A percentile compares a stretch with the other conserved stretches of the same genome.
Evolutionary conservation across 2,888 invertebrate species (phyloP).

Genomic region (Ichneumoninae sp.): DNA sequence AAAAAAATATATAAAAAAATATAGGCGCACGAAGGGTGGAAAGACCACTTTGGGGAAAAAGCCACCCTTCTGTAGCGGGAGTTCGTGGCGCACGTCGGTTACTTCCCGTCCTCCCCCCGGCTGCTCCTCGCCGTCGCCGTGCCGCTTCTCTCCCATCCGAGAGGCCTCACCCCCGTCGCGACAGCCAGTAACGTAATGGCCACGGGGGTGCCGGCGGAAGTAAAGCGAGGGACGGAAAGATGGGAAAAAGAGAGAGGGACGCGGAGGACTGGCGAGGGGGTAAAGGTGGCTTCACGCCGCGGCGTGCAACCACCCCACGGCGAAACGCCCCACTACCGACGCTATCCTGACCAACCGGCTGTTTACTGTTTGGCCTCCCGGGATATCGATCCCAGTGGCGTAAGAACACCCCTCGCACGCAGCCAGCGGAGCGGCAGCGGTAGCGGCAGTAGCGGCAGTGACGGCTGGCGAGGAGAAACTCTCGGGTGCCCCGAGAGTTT

Average conservation of each 20-base stretch:
- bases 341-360: constrained; percentile 84
- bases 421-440: constrained; percentile 44
- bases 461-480: constrained; percentile 58
- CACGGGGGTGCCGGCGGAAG: not conserved
- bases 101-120: constrained; percentile 21
- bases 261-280: constrained; percentile 31
- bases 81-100: constrained; percentile 64
- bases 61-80: constrained; percentile 57
- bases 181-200: constrained; percentile 1
- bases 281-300: constrained; percentile 68
- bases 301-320: constrained; percentile 66
- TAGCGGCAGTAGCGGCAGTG: constrained; percentile 40
- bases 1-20: constrained; percentile 32
- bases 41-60: constrained; percentile 58
- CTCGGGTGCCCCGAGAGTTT: constrained; percentile 51
- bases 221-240: constrained; percentile 24
- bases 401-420: constrained; percentile 78
- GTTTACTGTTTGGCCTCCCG: constrained; percentile 84
- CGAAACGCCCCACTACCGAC: constrained; percentile 74
- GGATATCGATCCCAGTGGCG: constrained; percentile 84
- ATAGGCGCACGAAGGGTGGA: not conserved
- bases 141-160: constrained; percentile 9
- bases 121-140: not conserved
- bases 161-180: constrained; percentile 31
- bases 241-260: constrained; percentile 31